These are phyloP conservation scores for Macaria notata DNA, from an alignment of 2,888 invertebrate species.

Conservation along the genomic window DNA sequence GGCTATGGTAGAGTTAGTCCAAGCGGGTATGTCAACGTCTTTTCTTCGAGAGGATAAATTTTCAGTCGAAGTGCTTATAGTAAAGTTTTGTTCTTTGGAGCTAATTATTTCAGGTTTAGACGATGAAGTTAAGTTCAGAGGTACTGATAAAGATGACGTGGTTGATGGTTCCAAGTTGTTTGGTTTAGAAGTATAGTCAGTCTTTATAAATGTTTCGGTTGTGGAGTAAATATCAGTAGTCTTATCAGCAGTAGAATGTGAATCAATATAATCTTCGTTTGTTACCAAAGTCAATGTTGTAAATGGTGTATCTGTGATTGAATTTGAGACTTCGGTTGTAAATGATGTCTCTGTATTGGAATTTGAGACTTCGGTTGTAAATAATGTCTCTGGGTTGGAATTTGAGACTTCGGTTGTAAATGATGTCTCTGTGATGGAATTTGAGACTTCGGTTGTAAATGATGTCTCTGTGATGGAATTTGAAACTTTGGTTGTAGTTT, in stretches of 20 bases:
- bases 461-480: no score
- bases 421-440: not conserved
- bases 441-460: no score
- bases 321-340: no score
- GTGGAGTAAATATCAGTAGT: not conserved
- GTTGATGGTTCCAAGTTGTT: not conserved
- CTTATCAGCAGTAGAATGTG: not conserved
- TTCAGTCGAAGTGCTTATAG: constrained; percentile 63
- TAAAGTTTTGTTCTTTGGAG: constrained; percentile 35
- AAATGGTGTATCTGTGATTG: not conserved
- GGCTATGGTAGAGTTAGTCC: constrained; percentile 65
- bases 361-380: no score
- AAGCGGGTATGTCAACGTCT: constrained; percentile 71
- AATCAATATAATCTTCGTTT: not conserved
- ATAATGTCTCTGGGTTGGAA: not conserved
- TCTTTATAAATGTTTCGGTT: not conserved
- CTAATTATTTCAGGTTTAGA: constrained; percentile 1
- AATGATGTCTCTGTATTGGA: not conserved
- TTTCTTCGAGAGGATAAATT: constrained; percentile 70
- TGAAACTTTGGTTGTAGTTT: no score
- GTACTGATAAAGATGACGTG: no score
- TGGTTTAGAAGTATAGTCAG: not conserved
- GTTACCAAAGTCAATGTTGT: constrained; percentile 1
- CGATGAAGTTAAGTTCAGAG: not conserved
- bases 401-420: not conserved